Percentiles rank a stretch among this genome's conserved stretches.
phyloP scores from a whole-genome alignment of 2,113 vertebrate species.

The Thamnaconus septentrionalis region DNA sequence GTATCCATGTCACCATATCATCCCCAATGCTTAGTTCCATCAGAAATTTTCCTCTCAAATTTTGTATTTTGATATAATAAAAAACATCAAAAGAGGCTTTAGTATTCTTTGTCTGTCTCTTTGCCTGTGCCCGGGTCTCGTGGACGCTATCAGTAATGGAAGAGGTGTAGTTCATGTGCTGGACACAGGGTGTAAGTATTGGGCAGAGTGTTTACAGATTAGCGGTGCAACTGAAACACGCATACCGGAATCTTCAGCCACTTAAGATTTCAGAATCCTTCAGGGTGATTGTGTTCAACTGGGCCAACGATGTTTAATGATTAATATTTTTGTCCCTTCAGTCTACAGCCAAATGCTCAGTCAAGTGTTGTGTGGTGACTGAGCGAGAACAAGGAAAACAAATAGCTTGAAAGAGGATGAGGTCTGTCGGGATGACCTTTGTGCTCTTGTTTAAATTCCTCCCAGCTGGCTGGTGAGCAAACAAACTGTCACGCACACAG shows the following conservation, averaged over 20 bases:
- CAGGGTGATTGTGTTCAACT: neutral
- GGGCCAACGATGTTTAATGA: constrained; percentile 10
- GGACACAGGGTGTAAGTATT: constrained; percentile 71
- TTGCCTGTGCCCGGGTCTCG: no score
- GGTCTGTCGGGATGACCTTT: constrained; percentile 55
- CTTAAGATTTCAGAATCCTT: no score
- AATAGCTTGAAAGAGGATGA: constrained; percentile 41
- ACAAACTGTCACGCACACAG: constrained; percentile 54
- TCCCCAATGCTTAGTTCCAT: constrained; percentile 81
- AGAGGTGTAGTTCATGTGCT: constrained; percentile 55
- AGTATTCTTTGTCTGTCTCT: constrained; percentile 20
- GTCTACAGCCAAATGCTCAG: constrained; percentile 19
- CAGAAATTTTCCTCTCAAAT: constrained; percentile 79
- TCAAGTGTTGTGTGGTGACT: constrained; percentile 13
- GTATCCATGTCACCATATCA: constrained; percentile 76
- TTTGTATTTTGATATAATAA: constrained; percentile 87
- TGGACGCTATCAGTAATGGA: neutral
- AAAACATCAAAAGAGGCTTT: constrained; percentile 67
- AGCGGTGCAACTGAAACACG: neutral
- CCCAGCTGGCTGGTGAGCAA: constrained; percentile 44
- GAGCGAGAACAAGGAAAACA: constrained; percentile 29
- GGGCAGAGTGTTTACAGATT: constrained; percentile 27
- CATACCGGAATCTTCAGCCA: no score
- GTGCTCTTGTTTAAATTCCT: constrained; percentile 51
- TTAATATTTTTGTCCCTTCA: constrained; percentile 17